These are phyloP conservation scores for Tenodera sinensis DNA, from an alignment of 2,888 invertebrate species.

Conservation along the genomic window DNA sequence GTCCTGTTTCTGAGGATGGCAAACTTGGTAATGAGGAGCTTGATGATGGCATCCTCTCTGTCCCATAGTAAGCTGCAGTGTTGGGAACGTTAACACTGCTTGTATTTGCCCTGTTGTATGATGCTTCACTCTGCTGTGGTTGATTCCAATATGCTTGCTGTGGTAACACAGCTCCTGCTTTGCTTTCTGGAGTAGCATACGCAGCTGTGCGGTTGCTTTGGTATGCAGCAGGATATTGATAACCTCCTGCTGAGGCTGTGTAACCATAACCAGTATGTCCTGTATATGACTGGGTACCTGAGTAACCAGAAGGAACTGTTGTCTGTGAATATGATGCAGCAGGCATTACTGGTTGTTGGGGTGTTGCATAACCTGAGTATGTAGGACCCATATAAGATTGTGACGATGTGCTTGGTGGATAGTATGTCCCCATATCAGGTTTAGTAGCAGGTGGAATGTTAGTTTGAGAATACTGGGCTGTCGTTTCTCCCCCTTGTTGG, in stretches of 20 bases:
- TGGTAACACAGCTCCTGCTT: not conserved
- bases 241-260: conserved; percentile 53
- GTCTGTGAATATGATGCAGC: not conserved
- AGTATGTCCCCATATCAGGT: not conserved
- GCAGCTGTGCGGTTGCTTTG: not conserved
- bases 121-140: not conserved
- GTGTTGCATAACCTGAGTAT: not conserved
- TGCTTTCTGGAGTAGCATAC: not conserved
- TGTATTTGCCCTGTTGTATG: not conserved
- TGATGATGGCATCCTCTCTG: not conserved
- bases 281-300: conserved; percentile 40
- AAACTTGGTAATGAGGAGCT: not conserved
- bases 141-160: not conserved
- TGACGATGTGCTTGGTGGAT: not conserved
- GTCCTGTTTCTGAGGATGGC: not conserved
- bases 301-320: conserved; percentile 14
- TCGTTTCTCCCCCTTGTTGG: not conserved
- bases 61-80: not conserved
- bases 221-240: conserved; percentile 61
- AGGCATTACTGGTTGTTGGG: not conserved
- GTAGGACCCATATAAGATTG: not conserved
- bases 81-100: not conserved
- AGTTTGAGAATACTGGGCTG: not conserved
- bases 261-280: conserved; percentile 62
- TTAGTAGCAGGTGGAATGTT: not conserved